These are phyloP conservation scores for Leptopilina myrica DNA, from an alignment of 2,888 invertebrate species.

Conservation along the genomic window DNA sequence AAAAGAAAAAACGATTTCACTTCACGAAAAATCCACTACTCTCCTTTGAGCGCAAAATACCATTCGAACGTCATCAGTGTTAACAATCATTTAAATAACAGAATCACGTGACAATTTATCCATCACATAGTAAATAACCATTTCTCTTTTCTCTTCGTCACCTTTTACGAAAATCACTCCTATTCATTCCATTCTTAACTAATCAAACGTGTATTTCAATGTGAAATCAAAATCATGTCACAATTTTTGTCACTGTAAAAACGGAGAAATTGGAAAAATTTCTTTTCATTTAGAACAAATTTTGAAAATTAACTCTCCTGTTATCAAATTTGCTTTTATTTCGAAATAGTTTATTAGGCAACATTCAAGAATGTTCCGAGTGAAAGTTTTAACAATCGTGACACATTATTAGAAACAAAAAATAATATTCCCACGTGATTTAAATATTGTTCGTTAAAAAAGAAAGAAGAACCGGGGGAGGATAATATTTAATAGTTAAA, in stretches of 20 bases:
- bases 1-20: background rate
- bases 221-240: background rate
- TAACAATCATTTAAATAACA: background rate
- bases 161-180: background rate
- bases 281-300: too few relatives aligned
- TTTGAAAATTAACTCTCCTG: too few relatives aligned
- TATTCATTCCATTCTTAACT: background rate
- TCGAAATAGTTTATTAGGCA: too few relatives aligned
- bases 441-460: too few relatives aligned
- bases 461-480: too few relatives aligned
- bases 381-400: too few relatives aligned
- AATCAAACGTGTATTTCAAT: background rate
- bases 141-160: background rate
- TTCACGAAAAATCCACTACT: conserved; percentile 33
- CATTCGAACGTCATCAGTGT: background rate
- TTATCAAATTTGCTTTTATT: too few relatives aligned
- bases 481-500: background rate
- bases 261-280: too few relatives aligned
- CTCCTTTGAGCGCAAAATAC: background rate
- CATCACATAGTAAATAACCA: background rate
- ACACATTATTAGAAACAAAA: too few relatives aligned
- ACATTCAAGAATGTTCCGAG: too few relatives aligned
- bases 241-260: too few relatives aligned
- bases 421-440: too few relatives aligned
- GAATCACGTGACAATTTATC: background rate